Evolutionary conservation across 2,888 invertebrate genomes (phyloP), one percentile per base, ranked within the genome.

Genomic region (Nephrocerus scutellatus): DNA sequence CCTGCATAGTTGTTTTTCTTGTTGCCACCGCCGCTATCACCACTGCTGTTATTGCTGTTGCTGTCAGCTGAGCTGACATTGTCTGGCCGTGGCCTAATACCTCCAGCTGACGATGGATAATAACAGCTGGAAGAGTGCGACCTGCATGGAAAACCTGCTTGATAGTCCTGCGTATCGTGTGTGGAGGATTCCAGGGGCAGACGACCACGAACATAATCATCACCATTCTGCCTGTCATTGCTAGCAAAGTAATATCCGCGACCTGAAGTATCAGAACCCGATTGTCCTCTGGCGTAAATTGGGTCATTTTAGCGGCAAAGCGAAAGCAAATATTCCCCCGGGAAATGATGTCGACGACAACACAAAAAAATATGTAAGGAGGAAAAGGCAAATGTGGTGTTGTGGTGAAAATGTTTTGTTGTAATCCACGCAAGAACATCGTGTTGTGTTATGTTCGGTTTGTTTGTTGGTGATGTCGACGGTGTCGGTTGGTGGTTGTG

Each of bases 241-340:
- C 72, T 71, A 14, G 75, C 76, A 62, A 75, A 78, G 62, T 79
- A 79, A 59, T 77, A 77, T 30, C 78, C 79, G 30, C 76, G 64
- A 15, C 78, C 78, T 22, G 74, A 72, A 24, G 72, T 74, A 57
- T 79, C 79, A 70, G 76, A 79, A 6, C 79, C 77, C 2, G 79
- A 72, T 51, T 75, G 73, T 2, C 79, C 79, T 29, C 79, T 74
- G n/a, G n/a, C n/a, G n/a, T n/a, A n/a, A n/a, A n/a, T n/a, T n/a
- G n/a, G n/a, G n/a, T n/a, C n/a, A n/a, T n/a, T n/a, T n/a, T n/a
- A n/a, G n/a, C n/a, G n/a, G n/a, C n/a, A n/a, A n/a, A n/a, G n/a
- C n/a, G n/a, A n/a, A n/a, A n/a, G n/a, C n/a, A n/a, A n/a, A n/a
- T n/a, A n/a, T n/a, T n/a, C n/a, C n/a, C n/a, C n/a, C n/a, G n/a